Conservation (phyloP, 2,113 vertebrate species). For the Stercorarius parasiticus region DNA sequence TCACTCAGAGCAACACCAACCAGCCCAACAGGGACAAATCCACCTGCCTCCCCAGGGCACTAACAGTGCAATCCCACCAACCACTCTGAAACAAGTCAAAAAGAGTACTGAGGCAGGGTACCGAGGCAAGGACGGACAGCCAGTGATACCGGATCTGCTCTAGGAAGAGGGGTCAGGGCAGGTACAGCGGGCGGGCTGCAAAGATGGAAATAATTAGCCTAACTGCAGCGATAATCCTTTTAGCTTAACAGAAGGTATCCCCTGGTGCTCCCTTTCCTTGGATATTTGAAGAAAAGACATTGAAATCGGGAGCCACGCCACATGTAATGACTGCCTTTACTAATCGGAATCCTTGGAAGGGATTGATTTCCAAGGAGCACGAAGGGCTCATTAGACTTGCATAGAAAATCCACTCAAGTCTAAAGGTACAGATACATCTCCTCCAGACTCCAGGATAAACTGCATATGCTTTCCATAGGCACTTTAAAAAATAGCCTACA, state of each 20-base stretch:
- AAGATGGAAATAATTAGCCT: constrained; percentile 33
- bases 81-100: not conserved
- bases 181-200: not conserved
- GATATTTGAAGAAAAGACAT: not conserved
- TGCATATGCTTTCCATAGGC: not conserved
- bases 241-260: not conserved
- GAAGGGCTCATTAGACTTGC: not conserved
- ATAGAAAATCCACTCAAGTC: constrained; percentile 28
- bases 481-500: not conserved
- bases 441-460: constrained; percentile 1
- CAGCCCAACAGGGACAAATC: not conserved
- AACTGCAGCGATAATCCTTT: not conserved
- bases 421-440: not conserved
- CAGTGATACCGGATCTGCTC: not conserved
- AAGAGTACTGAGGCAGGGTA: not conserved
- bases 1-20: not conserved
- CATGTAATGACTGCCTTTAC: not conserved
- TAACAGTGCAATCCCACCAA: rapidly evolving
- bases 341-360: not conserved
- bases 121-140: not conserved
- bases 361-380: not conserved
- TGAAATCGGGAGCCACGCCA: not conserved
- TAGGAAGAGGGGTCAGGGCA: not conserved
- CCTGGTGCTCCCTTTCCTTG: not conserved
- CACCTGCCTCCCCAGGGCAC: not conserved